Conservation (phyloP, 2,888 invertebrate species). For the Ophion ventricosus region DNA sequence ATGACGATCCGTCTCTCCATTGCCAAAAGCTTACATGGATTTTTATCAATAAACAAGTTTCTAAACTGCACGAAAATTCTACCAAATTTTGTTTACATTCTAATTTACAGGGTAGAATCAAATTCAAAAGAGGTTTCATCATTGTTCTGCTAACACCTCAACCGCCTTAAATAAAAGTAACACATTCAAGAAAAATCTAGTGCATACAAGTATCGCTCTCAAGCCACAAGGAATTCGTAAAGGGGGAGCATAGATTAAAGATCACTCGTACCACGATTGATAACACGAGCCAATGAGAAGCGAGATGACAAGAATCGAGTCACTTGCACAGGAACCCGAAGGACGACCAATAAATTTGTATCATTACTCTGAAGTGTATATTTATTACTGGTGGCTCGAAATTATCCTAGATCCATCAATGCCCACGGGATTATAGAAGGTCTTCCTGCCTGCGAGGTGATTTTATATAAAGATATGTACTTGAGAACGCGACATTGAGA, state of each 20-base stretch:
- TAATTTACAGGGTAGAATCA: too few species aligned
- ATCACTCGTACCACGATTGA: slow-evolving; percentile 6
- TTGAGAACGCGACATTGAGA: slow-evolving; percentile 38
- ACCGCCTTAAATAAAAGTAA: too few species aligned
- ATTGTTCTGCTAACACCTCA: too few species aligned
- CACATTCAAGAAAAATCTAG: too few species aligned
- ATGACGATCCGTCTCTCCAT: too few species aligned
- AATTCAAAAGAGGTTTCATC: too few species aligned
- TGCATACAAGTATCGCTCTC: not conserved
- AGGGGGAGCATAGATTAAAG: not conserved
- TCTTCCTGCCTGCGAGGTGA: slow-evolving; percentile 19
- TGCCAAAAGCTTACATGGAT: too few species aligned
- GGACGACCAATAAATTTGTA: slow-evolving; percentile 46
- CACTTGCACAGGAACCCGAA: slow-evolving; percentile 33
- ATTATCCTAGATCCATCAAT: slow-evolving; percentile 41
- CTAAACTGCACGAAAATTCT: too few species aligned
- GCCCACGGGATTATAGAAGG: slow-evolving; percentile 38
- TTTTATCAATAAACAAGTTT: too few species aligned
- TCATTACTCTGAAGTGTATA: slow-evolving; percentile 46
- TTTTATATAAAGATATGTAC: slow-evolving; percentile 42
- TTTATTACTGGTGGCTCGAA: slow-evolving; percentile 29
- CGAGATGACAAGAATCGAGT: slow-evolving; percentile 25
- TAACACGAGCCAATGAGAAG: slow-evolving; percentile 14
- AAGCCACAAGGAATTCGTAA: not conserved
- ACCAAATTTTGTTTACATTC: too few species aligned